Base-by-base conservation (phyloP, 2,113 vertebrate species). In the Bambusicola thoracicus region DNA sequence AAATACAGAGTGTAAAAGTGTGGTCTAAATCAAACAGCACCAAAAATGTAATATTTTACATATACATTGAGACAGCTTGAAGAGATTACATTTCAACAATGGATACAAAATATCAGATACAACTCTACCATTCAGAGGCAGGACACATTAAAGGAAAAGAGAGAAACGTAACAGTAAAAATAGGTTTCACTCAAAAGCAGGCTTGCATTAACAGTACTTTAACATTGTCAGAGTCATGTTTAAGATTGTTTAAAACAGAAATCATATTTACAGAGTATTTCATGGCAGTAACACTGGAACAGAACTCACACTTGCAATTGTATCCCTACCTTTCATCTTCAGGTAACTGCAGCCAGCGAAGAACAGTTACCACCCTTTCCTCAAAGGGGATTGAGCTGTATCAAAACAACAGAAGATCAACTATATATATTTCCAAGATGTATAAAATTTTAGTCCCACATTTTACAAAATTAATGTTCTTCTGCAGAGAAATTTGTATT, bases 1-100 rank as follows among this genome's bases (percentile, higher is more conserved):
- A 99, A 97, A 98, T 99, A 99, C 97, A 99, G 96, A 97, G 99
- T 99, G 98, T 98, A 99, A 97, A 99, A 98, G 97, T 99, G 98
- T 94, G 99, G 99, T 98, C 99, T 99, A 97, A 98, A 98, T 98
- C 98, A 98, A 98, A 98, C 98, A 97, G 98, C 96, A 98, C 95
- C 98, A 98, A 98, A 96, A 98, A 98, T 94, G 97, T 98, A 98
- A 98, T 97, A 97, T 98, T 98, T 98, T 98, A 97, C 51, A 96
- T 97, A 98, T 92, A 98, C 29, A 97, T 96, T 97, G 93, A 97
- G 82, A 97, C 82, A 97, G 81, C 95, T 94, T 67, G 75, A 84
- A 97, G 95, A 97, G 68, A 96, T 96, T 86, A 91, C 61, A 94
- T 97, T 97, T 97, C 91, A 98, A 95, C 81, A 98, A 87, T 22